Conservation (phyloP, 2,113 vertebrate genomes). For the Ivindomyrus marchei region DNA sequence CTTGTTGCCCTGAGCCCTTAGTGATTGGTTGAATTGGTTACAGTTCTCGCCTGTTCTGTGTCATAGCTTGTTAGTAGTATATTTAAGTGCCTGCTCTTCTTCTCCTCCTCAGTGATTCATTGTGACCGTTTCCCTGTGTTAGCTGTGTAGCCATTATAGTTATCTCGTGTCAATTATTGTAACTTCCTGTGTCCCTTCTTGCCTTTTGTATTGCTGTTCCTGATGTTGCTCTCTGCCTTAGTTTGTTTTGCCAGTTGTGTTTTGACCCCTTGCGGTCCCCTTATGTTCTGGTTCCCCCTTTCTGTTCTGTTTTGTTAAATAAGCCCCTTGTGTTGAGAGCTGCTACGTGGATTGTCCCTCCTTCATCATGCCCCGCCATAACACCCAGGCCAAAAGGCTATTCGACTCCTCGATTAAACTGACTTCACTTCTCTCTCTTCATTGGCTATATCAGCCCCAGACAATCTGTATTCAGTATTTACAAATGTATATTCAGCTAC, state of each 20-base stretch:
- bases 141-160: too few species aligned
- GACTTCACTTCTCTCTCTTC: not conserved
- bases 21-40: too few species aligned
- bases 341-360: not conserved
- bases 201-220: not conserved
- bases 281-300: not conserved
- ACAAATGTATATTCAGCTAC: not conserved
- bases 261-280: not conserved
- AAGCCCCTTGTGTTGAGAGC: not conserved
- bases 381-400: not conserved
- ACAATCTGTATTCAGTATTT: not conserved
- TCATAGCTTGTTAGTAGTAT: too few species aligned
- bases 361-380: not conserved
- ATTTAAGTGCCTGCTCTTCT: too few species aligned
- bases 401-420: not conserved
- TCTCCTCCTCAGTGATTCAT: too few species aligned
- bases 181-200: not conserved
- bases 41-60: too few species aligned
- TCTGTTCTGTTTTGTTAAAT: not conserved
- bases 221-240: not conserved
- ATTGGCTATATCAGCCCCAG: not conserved
- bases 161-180: too few species aligned
- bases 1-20: too few species aligned
- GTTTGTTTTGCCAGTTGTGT: not conserved
- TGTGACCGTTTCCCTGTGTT: too few species aligned